Evolutionary conservation across 2,888 invertebrate genomes (phyloP), one percentile per base, ranked within the genome.

Genomic region (Drosophila niveifrons): DNA sequence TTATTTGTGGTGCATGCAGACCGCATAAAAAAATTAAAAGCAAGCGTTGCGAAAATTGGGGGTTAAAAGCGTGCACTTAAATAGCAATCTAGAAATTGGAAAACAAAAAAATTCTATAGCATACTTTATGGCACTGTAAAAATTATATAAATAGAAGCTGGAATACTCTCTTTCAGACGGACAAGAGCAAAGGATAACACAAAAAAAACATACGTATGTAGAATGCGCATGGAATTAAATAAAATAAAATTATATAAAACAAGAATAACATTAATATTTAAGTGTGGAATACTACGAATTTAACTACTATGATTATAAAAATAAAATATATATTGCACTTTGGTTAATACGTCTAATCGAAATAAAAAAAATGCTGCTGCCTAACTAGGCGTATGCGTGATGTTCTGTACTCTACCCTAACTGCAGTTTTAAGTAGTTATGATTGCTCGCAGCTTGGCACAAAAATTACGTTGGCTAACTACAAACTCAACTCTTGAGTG

Each of bases 51-150:
- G 52, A 59, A 63, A 47, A 48, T 23, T 23, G 23, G 56, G 56
- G 72, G 76, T 72, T 86, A 83, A 83, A 69, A 63, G 65, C 66
- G 80, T 82, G 80, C 63, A 67, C 8, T 44, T 53, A 50, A 51
- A 51, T 10, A 44, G 18, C 39, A 41, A 41, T 41, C n/a, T 50
- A 10, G 11, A 59, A 10, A 18, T 44, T 9, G 43, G n/a, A n/a
- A 43, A 29, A 41, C 29, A 29, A 36, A 34, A 55, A 75, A 41
- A 39, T 34, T 77, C 51, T 56, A 57, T 67, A 66, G 62, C 74
- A 80, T 80, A 77, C 64, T 82, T 74, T 82, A 62, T 66, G 84
- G 83, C 80, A 82, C 78, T 80, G 66, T 36, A 48, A 44, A 53
- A 75, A 75, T 61, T 67, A 46, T 44, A 39, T 61, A 23, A 36